phyloP scores from a whole-genome alignment of 2,113 vertebrate species.

The Caretta caretta region DNA sequence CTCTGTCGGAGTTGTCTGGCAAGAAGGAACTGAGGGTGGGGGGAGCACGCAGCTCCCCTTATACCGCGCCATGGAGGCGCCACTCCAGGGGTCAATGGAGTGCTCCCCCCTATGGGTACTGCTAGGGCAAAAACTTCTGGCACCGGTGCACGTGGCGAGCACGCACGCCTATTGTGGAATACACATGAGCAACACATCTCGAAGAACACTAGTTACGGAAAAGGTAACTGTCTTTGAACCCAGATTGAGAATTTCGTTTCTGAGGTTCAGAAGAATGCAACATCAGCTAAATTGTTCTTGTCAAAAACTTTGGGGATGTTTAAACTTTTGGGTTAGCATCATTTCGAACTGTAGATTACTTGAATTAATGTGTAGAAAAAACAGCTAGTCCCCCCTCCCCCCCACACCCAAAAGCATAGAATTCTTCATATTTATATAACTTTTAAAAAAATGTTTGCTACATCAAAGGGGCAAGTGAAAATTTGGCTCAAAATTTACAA shows the following conservation, averaged over 20 bases:
- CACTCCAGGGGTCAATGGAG: too few relatives aligned
- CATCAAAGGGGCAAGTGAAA: neutral
- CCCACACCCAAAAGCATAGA: neutral
- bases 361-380: neutral
- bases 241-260: neutral
- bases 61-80: too few relatives aligned
- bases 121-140: too few relatives aligned
- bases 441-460: neutral
- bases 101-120: too few relatives aligned
- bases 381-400: fast-evolving
- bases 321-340: neutral
- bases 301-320: neutral
- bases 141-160: too few relatives aligned
- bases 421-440: neutral
- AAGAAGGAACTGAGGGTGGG: too few relatives aligned
- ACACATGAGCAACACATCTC: too few relatives aligned
- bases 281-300: neutral
- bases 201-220: too few relatives aligned
- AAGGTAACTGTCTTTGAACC: neutral
- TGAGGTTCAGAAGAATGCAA: neutral
- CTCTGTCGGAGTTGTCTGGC: too few relatives aligned
- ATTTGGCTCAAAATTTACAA: neutral
- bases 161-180: too few relatives aligned
- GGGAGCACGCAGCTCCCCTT: too few relatives aligned
- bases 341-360: neutral